Conservation (phyloP, 1,140 invertebrate species). For the Coelopa frigida region DNA sequence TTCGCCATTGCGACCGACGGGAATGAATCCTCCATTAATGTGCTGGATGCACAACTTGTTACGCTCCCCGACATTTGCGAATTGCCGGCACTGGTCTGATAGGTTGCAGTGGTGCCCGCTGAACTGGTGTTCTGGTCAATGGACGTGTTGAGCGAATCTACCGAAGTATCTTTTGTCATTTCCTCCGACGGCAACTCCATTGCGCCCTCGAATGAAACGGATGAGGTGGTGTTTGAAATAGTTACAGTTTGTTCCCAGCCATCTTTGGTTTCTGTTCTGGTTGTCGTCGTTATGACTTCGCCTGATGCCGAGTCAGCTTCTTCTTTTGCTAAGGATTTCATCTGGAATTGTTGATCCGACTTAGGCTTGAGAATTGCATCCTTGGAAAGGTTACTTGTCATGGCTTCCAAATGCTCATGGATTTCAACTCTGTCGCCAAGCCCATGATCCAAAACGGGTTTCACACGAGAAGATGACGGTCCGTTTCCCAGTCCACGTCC, state of each 20-base stretch:
- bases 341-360: slow-evolving; percentile 45
- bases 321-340: slow-evolving; percentile 26
- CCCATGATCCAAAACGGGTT: too few relatives aligned
- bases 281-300: slow-evolving; percentile 39
- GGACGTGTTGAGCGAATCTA: slow-evolving; percentile 32
- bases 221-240: slow-evolving; percentile 48
- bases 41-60: slow-evolving; percentile 52
- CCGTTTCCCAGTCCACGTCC: too few relatives aligned
- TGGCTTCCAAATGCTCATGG: too few relatives aligned
- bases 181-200: slow-evolving; percentile 9
- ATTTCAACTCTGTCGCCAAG: too few relatives aligned
- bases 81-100: slow-evolving; percentile 68
- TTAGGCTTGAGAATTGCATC: slow-evolving; percentile 48
- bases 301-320: slow-evolving; percentile 43
- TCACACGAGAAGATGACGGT: too few relatives aligned
- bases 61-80: slow-evolving; percentile 75
- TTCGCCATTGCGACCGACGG: slow-evolving; percentile 18
- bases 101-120: slow-evolving; percentile 72
- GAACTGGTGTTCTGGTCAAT: slow-evolving; percentile 55
- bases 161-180: slow-evolving; percentile 38
- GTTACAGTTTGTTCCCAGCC: slow-evolving; percentile 43
- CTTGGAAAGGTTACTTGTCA: too few relatives aligned
- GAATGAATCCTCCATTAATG: slow-evolving; percentile 41
- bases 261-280: slow-evolving; percentile 50
- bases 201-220: slow-evolving; percentile 21